A percentile compares a stretch with the other conserved stretches of the same genome.
These are phyloP conservation scores for Astreopora myriophthalma DNA, from an alignment of 64 coral and sea anemone genomes.

Conservation along the genomic window DNA sequence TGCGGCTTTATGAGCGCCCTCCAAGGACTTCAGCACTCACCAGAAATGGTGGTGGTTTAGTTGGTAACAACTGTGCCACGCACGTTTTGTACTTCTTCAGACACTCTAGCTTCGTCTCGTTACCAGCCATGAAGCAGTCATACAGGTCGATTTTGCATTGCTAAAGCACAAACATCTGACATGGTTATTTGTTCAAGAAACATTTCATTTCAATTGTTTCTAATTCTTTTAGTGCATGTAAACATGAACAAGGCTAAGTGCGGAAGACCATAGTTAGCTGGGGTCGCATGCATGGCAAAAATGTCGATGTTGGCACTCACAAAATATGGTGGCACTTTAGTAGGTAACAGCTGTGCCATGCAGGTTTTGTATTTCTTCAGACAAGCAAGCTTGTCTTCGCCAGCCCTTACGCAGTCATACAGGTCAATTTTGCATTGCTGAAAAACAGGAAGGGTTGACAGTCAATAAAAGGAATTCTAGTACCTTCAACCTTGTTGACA, in stretches of 20 bases:
- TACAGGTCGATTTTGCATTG: conserved; percentile 80
- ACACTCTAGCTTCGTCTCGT: conserved; percentile 42
- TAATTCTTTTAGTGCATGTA: no score
- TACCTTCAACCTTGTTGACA: no score
- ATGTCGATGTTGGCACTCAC: conserved; percentile 2
- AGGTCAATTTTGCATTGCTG: conserved; percentile 61
- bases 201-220: no score
- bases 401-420: conserved; percentile 23
- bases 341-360: conserved; percentile 44
- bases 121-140: conserved; percentile 50
- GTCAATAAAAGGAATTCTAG: no score
- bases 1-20: no score
- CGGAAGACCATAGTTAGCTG: no score
- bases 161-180: not conserved
- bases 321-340: conserved; percentile 11
- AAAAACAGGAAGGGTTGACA: not conserved
- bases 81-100: conserved; percentile 36
- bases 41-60: conserved; percentile 55
- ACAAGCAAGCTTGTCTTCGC: not conserved
- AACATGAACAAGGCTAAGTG: no score
- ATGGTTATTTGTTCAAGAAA: no score
- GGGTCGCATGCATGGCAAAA: no score
- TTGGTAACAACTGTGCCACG: conserved; percentile 47
- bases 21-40: conserved; percentile 50
- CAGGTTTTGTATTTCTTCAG: conserved; percentile 27